These are phyloP conservation scores for Ligdia adustata DNA, from an alignment of 2,888 invertebrate species.

Conservation along the genomic window DNA sequence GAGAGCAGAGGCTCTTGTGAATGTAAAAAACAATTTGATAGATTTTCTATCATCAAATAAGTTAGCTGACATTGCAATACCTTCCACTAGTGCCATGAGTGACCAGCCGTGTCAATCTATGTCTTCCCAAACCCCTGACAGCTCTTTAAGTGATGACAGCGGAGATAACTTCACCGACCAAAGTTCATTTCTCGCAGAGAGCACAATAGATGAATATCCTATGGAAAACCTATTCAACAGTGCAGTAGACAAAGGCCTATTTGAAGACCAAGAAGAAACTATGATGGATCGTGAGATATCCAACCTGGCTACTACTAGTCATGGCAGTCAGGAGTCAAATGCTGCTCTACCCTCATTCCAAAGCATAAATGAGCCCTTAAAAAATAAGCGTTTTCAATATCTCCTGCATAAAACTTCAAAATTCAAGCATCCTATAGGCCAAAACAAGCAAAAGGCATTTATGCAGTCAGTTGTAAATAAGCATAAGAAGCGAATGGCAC, in stretches of 20 bases:
- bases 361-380: conserved; percentile 75
- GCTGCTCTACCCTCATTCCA: conserved; percentile 73
- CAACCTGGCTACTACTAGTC: conserved; percentile 76
- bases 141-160: conserved; percentile 76
- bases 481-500: conserved; percentile 77
- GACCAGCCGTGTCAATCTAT: conserved; percentile 62
- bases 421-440: conserved; percentile 77
- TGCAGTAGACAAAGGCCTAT: conserved; percentile 77
- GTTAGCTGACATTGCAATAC: conserved; percentile 58
- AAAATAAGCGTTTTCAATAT: conserved; percentile 80
- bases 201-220: conserved; percentile 78
- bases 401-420: conserved; percentile 79
- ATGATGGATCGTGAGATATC: conserved; percentile 80
- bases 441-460: conserved; percentile 79
- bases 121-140: conserved; percentile 66
- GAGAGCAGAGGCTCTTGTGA: conserved; percentile 59
- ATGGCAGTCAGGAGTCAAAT: conserved; percentile 68
- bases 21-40: conserved; percentile 74
- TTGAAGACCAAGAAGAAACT: conserved; percentile 75
- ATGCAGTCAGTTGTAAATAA: conserved; percentile 81
- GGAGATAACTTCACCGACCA: conserved; percentile 76
- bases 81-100: conserved; percentile 63
- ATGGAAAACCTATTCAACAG: conserved; percentile 80
- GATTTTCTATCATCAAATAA: conserved; percentile 71
- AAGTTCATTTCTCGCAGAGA: conserved; percentile 77